Evolutionary conservation across 2,113 vertebrate species (phyloP), one percentile per base, ranked within the genome.

Genomic region (Neodontobutis hainanensis): DNA sequence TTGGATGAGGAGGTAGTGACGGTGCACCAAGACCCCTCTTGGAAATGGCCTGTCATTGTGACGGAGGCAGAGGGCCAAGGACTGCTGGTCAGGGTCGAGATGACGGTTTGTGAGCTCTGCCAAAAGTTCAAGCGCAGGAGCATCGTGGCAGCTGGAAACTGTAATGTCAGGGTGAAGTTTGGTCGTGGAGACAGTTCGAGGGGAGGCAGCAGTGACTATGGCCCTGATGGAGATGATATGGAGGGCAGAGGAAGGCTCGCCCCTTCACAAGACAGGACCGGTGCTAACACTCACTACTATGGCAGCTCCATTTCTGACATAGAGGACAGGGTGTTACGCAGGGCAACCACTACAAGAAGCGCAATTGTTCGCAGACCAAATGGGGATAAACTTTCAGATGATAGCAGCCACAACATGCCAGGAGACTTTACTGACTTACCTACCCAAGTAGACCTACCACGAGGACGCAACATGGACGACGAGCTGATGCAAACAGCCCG

Each of bases 51-150:
- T 0, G 59, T 94, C 0, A 94, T 98, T 60, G 87, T 90, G 35
- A 95, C 96, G 0, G 94, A 95, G 78, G 94, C 95, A 0, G 95
- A 98, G 78, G 97, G 97, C 32, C 95, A 97, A 82, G 97, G 97
- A 0, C 68, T 89, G 0, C 89, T 99, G 77, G 78, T 98, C 78
- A 93, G 94, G 19, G 94, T 97, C 49, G 96, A 99, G 78, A 92
- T 99, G 94, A 93, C 91, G 40, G 95, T 97, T n/a, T 93, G 94
- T 0, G 97, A 98, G 75, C 57, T 90, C 50, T 99, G 97, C 83
- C 97, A 98, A 44, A 98, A 98, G 68, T 95, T 93, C 78, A 98
- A 97, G 72, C 94, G 97, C 6, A 95, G 95, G 16, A 98, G 96
- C 3, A 44, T 96, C 42, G 90, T 99, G 78, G 96, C 95, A 0